Conservation (phyloP, 2,888 invertebrate genomes). For the Cephus sareptanus region DNA sequence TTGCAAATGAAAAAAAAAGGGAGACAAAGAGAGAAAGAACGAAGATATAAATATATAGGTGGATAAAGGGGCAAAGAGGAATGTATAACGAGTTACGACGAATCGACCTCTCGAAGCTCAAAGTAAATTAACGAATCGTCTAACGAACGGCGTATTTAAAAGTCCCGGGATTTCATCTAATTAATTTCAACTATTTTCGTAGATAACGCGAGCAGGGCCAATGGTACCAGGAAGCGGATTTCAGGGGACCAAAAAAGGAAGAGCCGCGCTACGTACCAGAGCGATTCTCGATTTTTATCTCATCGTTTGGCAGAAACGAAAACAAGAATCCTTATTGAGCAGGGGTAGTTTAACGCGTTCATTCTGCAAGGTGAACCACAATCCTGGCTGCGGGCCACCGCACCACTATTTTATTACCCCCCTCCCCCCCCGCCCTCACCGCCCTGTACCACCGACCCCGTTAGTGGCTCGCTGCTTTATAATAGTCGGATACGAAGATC, state of each 20-base stretch:
- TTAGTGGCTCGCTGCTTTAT: conserved; percentile 30
- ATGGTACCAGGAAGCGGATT: neutral
- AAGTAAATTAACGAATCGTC: neutral
- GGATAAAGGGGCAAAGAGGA: neutral
- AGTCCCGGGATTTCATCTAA: neutral
- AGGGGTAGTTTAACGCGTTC: neutral
- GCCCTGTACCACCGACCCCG: neutral
- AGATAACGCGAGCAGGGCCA: neutral
- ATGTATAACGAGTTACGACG: neutral
- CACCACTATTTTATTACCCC: conserved; percentile 39
- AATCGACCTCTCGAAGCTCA: neutral
- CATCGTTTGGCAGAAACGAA: neutral
- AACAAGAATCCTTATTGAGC: neutral
- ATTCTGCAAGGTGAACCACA: conserved; percentile 20
- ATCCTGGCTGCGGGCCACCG: conserved; percentile 35
- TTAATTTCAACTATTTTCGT: neutral
- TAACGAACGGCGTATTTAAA: neutral
- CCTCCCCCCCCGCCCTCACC: too few species aligned
- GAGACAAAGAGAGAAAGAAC: neutral
- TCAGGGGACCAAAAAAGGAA: neutral
- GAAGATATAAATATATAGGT: neutral
- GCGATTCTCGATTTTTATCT: neutral
- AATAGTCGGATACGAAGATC: conserved; percentile 42
- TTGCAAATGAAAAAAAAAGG: neutral
- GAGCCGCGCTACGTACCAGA: neutral